Evolutionary conservation across 2,888 invertebrate species (phyloP).

Genomic region (Pimpla rufipes): DNA sequence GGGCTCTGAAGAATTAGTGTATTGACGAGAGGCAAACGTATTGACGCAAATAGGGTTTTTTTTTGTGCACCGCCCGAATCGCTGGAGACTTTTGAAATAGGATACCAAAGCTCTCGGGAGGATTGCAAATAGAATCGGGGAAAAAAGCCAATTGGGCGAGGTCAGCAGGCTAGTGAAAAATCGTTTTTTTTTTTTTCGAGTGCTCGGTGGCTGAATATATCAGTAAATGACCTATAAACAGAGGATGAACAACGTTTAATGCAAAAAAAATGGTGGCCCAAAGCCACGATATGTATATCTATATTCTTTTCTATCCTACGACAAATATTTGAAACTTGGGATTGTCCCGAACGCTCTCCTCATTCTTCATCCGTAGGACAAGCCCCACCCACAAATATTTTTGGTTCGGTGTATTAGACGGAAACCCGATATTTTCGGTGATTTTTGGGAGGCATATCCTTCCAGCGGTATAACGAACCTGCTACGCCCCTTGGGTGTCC

Average conservation of each 20-base stretch:
- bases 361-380: constrained; percentile 13
- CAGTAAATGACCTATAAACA: too few species aligned
- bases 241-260: neutral
- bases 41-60: too few species aligned
- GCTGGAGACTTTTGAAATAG: neutral
- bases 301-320: neutral
- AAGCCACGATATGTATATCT: neutral
- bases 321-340: constrained; percentile 13
- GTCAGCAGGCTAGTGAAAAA: neutral
- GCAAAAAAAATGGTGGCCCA: neutral
- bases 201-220: too few species aligned
- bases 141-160: neutral
- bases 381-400: constrained; percentile 16
- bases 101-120: neutral
- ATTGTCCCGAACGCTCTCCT: constrained; percentile 11
- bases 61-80: neutral
- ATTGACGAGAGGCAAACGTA: too few species aligned
- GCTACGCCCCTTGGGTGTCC: constrained; percentile 66
- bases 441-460: constrained; percentile 59
- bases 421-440: constrained; percentile 23
- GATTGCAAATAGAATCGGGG: neutral
- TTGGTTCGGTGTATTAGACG: constrained; percentile 42
- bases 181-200: neutral
- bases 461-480: constrained; percentile 64
- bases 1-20: too few species aligned